Base-by-base conservation (phyloP, 2,797 vertebrate species). In the Danio jaintianensis region DNA sequence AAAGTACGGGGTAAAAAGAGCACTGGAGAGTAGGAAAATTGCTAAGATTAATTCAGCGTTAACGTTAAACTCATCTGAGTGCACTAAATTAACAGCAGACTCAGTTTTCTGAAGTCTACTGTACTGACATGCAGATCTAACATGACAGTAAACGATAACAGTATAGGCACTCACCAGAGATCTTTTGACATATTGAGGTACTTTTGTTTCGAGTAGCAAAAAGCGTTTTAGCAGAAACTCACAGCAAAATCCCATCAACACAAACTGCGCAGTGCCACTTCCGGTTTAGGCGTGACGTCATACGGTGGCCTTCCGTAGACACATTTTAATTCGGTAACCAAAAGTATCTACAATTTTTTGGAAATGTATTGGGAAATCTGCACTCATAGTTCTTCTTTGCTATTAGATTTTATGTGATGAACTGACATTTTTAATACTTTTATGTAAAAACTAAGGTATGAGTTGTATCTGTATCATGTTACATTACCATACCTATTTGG, bases 131-230 rank as follows among this genome's bases (percentile, higher is more conserved):
- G 20, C 47, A 18, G 15, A 56, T 40, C 9, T 56, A 2, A 36
- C 9, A 13, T 53, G 9, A 36, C 22, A 38, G 11, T 61, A 40
- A 58, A 22, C 1, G 20, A 63, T 18, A 52, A 48, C 0, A 36
- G 5, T 3, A 43, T 43, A 36, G 9, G 63, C n/a, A 6, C 79
- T 63, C 76, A 86, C 85, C 85, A 86, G 13, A 80, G 75, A 18
- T 86, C 85, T 43, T 83, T 73, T 1, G 82, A 79, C 85, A 86
- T 85, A 9, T 5, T 66, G 38, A 48, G 1, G 4, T 2, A 20
- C 11, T 43, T 13, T 22, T 1, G 13, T 16, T 47, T 36, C 15
- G 29, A 69, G n/a, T 22, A 62, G 11, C 29, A 20, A 61, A 69
- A 22, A 20, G 42, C n/a, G 7, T 15, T 50, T 10, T 0, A n/a